Evolutionary conservation across 2,888 invertebrate genomes (phyloP).

Genomic region (Petrolisthes manimaculis): DNA sequence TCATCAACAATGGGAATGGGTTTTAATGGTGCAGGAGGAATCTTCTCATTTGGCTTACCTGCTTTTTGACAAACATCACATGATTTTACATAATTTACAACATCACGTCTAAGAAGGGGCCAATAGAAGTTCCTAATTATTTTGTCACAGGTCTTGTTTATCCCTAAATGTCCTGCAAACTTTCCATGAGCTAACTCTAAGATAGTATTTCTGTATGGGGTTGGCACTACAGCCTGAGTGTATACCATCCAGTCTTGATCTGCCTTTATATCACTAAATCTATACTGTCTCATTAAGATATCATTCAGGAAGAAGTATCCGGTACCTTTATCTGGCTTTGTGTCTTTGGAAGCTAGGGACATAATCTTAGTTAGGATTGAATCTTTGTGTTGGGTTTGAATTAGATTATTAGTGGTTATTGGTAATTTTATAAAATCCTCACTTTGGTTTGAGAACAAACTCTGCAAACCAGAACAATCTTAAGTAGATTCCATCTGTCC

Average conservation of each 20-base stretch:
- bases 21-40: neutral
- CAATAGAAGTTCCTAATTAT: neutral
- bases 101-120: neutral
- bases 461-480: too few species aligned
- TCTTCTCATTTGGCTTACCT: neutral
- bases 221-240: neutral
- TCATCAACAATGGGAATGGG: constrained; percentile 5
- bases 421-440: neutral
- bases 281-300: constrained; percentile 1
- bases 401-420: neutral
- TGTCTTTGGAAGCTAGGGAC: neutral
- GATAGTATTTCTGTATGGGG: neutral
- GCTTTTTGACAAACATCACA: neutral
- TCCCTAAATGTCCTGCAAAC: neutral
- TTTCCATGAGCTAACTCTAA: neutral
- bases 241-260: neutral
- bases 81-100: neutral
- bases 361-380: neutral
- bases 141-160: neutral
- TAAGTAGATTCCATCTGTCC: too few species aligned
- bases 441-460: too few species aligned
- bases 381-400: neutral
- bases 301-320: neutral
- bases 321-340: neutral
- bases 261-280: neutral